Base-by-base conservation (phyloP, 2,888 invertebrate genomes). In the Rugalucina vietnamica region DNA sequence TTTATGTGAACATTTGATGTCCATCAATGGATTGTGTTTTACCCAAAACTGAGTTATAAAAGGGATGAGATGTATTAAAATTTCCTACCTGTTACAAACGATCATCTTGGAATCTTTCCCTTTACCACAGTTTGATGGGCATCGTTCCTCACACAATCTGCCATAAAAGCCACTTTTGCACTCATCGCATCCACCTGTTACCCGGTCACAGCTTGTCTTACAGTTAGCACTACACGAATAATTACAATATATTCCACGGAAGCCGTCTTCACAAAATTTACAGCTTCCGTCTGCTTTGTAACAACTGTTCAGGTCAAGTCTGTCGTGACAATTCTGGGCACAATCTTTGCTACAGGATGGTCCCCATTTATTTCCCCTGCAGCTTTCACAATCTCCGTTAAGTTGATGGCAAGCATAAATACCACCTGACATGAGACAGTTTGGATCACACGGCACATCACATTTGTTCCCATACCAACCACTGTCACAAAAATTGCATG, bases 111-210 rank as follows among this genome's bases (percentile, higher is more conserved):
- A 65, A 32, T 65, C 10, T 34, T 34, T 10, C 34, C 65, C 65
- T 34, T 34, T 57, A 12, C 85, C 85, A 82, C 86, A 86, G 21
- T 81, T 76, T 34, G 27, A 24, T n/a, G 86, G 76, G 37, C 86
- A 86, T 27, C 39, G 4, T 18, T 72, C n/a, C 24, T 79, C 69
- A 76, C 86, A 86, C 24, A 54, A 79, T 8, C 49, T 27, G n/a
- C 79, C 79, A 70, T 76, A 86, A 36, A 76, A 76, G n/a, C 72
- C 74, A 57, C 73, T 77, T 34, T 57, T 75, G 60, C 86, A 86
- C 32, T 60, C 79, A 37, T 69, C 65, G 57, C 82, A 82, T 10
- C 27, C 32, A 1, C 82, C 82, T 10, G 75, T 29, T 0, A 29
- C 36, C 50, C 54, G n/a, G 0, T 78, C 50, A 70, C 82, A 82